A percentile compares a stretch with the other conserved stretches of the same genome.
Evolutionary conservation across 2,888 invertebrate species (phyloP).

Genomic region (Ormyrus thymus): DNA sequence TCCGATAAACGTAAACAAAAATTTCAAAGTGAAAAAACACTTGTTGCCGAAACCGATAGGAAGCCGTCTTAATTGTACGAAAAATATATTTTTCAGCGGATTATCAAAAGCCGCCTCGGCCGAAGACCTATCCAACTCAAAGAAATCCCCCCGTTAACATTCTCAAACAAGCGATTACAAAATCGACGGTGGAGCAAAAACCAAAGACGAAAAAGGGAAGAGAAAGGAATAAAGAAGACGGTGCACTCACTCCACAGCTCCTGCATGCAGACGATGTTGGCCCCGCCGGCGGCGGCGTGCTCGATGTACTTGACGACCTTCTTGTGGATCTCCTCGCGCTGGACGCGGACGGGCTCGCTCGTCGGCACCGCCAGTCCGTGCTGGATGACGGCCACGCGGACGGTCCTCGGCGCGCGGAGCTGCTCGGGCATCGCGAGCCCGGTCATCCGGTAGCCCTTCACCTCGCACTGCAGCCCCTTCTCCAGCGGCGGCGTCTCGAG

Average conservation of each 20-base stretch:
- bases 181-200: too few species aligned
- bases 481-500: slow-evolving; percentile 76
- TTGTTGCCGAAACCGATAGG: too few species aligned
- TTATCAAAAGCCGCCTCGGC: too few species aligned
- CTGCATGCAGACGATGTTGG: slow-evolving; percentile 94
- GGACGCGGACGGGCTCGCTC: slow-evolving; percentile 82
- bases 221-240: too few species aligned
- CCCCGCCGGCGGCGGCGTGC: slow-evolving; percentile 85
- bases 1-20: too few species aligned
- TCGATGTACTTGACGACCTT: slow-evolving; percentile 85
- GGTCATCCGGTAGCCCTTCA: slow-evolving; percentile 84
- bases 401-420: slow-evolving; percentile 81
- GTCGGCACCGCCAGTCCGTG: slow-evolving; percentile 89
- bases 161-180: too few species aligned
- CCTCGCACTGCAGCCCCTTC: slow-evolving; percentile 79
- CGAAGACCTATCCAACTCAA: too few species aligned
- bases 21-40: too few species aligned
- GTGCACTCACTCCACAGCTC: slow-evolving; percentile 93
- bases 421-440: slow-evolving; percentile 81
- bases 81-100: too few species aligned
- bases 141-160: too few species aligned
- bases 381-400: slow-evolving; percentile 92
- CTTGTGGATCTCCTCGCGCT: slow-evolving; percentile 86
- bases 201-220: too few species aligned
- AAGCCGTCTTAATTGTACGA: too few species aligned